Evolutionary conservation across 2,888 invertebrate genomes (phyloP).

Genomic region (Conchocele bisecta): DNA sequence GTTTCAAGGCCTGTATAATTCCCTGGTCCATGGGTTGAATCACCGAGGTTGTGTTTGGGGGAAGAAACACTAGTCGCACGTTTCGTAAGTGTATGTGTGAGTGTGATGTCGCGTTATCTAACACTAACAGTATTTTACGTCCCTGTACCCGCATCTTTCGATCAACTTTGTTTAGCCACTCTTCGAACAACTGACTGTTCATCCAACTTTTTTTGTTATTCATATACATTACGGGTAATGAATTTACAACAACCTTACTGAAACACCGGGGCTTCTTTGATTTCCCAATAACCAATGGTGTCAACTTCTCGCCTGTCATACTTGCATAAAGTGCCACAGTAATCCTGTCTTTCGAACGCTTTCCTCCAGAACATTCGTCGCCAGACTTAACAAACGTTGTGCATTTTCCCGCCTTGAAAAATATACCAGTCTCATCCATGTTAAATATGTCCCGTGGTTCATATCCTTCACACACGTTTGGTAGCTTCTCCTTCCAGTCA

Average conservation of each 20-base stretch:
- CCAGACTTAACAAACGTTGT: too few species aligned
- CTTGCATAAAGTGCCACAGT: constrained; percentile 23
- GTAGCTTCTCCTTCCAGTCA: constrained; percentile 31
- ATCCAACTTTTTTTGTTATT: constrained; percentile 26
- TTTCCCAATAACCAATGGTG: constrained; percentile 6
- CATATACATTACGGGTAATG: constrained; percentile 4
- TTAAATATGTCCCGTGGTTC: too few species aligned
- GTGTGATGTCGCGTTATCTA: constrained; percentile 38
- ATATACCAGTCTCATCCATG: too few species aligned
- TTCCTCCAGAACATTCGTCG: too few species aligned
- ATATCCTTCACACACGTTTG: constrained; percentile 31
- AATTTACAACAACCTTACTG: background rate
- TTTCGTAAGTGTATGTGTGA: constrained; percentile 20
- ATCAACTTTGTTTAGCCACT: constrained; percentile 21
- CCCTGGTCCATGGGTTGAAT: constrained; percentile 10
- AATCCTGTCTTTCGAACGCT: constrained; percentile 22
- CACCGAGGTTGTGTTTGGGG: constrained; percentile 33
- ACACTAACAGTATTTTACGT: constrained; percentile 26
- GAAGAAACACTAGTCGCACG: constrained; percentile 31
- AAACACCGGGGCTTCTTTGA: constrained; percentile 3
- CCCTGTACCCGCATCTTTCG: constrained; percentile 21
- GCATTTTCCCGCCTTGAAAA: too few species aligned
- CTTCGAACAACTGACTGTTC: constrained; percentile 9
- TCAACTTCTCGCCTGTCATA: constrained; percentile 2
- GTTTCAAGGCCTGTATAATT: background rate